Conservation (phyloP, 2,797 vertebrate species). For the Protonibea diacanthus region DNA sequence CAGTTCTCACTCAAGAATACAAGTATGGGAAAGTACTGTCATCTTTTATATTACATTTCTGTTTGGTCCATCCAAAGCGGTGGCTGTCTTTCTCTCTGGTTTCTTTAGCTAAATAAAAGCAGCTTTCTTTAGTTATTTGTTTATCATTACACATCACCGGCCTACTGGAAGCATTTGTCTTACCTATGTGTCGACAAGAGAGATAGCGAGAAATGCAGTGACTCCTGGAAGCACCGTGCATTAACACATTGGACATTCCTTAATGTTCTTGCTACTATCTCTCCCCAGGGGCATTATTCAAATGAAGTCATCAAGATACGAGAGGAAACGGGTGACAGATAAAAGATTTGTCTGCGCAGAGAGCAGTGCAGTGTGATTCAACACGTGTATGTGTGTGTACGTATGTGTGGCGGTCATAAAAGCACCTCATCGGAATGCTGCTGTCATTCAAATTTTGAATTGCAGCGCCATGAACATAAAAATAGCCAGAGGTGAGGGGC, state of each 20-base stretch:
- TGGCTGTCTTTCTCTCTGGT: neutral
- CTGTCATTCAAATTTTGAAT: constrained; percentile 76
- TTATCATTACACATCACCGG: constrained; percentile 9
- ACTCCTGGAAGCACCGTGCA: constrained; percentile 11
- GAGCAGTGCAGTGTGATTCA: constrained; percentile 43
- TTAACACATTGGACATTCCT: constrained; percentile 31
- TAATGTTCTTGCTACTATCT: constrained; percentile 38
- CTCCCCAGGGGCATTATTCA: constrained; percentile 53
- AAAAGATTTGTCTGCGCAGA: constrained; percentile 40
- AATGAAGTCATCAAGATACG: constrained; percentile 54
- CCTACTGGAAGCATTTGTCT: neutral
- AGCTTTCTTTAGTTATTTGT: constrained; percentile 1
- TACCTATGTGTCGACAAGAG: constrained; percentile 3
- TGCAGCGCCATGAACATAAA: constrained; percentile 56
- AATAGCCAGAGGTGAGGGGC: constrained; percentile 68
- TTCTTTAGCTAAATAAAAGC: constrained; percentile 9
- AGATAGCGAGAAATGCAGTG: constrained; percentile 13
- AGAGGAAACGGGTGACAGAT: constrained; percentile 41
- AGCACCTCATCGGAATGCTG: constrained; percentile 59
- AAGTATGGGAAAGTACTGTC: neutral
- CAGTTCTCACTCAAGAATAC: neutral
- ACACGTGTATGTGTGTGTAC: constrained; percentile 19
- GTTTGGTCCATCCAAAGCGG: neutral
- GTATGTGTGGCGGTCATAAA: constrained; percentile 34
- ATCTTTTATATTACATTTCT: neutral